Conservation (phyloP, 2,113 vertebrate genomes). For the Leptobrachium ailaonicum region DNA sequence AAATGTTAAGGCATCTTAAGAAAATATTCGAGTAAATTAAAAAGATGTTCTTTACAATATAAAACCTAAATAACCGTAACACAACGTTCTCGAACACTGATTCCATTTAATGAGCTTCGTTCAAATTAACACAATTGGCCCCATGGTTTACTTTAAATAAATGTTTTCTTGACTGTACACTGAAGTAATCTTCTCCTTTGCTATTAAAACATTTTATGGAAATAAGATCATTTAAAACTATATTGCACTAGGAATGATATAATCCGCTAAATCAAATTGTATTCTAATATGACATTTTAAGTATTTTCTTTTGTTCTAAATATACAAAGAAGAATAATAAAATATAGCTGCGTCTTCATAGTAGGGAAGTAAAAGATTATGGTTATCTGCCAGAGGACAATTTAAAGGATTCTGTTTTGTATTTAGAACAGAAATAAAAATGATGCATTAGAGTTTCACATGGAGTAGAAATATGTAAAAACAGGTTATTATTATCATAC, state of each 20-base stretch:
- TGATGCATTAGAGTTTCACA: too few relatives aligned
- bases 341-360: too few relatives aligned
- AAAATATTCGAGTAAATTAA: slow-evolving; percentile 8
- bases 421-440: too few relatives aligned
- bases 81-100: neutral
- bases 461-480: too few relatives aligned
- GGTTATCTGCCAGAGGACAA: too few relatives aligned
- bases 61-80: slow-evolving; percentile 1
- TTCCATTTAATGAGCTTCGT: neutral
- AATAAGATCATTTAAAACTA: neutral
- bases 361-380: too few relatives aligned
- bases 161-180: neutral
- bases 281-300: too few relatives aligned
- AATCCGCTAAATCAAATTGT: too few relatives aligned
- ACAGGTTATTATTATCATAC: too few relatives aligned
- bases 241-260: neutral
- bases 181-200: neutral
- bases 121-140: neutral
- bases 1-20: slow-evolving; percentile 13
- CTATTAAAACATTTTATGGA: neutral
- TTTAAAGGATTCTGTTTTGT: too few relatives aligned
- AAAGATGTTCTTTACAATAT: slow-evolving; percentile 10
- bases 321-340: too few relatives aligned
- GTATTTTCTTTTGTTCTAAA: too few relatives aligned
- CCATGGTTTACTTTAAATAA: neutral